Evolutionary conservation across 2,888 invertebrate species (phyloP).

Genomic region (Tenthredo notha): DNA sequence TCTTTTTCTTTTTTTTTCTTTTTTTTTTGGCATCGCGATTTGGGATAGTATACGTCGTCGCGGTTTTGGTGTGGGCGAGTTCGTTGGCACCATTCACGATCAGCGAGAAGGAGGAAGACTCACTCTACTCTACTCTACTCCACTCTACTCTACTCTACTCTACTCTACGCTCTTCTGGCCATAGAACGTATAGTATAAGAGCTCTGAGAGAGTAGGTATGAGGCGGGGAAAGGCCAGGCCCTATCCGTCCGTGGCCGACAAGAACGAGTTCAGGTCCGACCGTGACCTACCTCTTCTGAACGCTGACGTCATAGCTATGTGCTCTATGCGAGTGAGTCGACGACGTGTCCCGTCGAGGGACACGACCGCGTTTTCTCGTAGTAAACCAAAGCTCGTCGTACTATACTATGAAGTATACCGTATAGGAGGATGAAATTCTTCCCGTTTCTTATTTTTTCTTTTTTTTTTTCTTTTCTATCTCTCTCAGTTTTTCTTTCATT

Average conservation of each 20-base stretch:
- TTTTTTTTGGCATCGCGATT: neutral
- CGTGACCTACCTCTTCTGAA: slow-evolving; percentile 66
- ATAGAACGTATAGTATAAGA: neutral
- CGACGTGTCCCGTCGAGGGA: neutral
- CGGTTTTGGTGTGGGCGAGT: neutral
- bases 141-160: neutral
- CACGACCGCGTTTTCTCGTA: slow-evolving; percentile 14
- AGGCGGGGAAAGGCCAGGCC: slow-evolving; percentile 26
- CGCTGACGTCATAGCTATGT: slow-evolving; percentile 59
- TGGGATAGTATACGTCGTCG: neutral
- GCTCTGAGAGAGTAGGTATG: neutral
- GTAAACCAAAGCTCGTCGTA: neutral
- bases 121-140: neutral
- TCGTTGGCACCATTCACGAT: slow-evolving; percentile 21
- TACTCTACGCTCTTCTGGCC: neutral
- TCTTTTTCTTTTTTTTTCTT: neutral
- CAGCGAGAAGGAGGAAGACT: neutral
- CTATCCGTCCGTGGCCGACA: slow-evolving; percentile 51
- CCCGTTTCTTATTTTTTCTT: neutral
- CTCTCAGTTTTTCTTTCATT: neutral
- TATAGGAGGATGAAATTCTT: neutral
- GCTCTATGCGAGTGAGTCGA: slow-evolving; percentile 54
- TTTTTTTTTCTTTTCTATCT: neutral
- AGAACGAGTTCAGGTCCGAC: slow-evolving; percentile 60
- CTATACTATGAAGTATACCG: neutral